Percentiles rank a stretch among this genome's conserved stretches.
phyloP scores from a whole-genome alignment of 2,797 vertebrate species.

The Schizopygopsis pylzovi region DNA sequence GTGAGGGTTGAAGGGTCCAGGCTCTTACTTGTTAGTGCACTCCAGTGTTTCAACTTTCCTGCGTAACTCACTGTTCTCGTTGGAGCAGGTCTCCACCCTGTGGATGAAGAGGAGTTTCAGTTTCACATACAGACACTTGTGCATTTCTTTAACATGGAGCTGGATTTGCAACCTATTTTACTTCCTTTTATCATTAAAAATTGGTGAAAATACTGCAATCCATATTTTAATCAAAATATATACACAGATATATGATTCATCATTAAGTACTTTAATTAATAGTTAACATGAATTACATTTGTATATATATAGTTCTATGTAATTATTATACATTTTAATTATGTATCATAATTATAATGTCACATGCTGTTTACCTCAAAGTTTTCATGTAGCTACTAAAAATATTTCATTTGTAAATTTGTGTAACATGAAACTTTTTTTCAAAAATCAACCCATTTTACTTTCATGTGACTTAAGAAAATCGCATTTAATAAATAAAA shows the following conservation, averaged over 20 bases:
- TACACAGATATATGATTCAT: background rate
- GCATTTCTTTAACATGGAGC: background rate
- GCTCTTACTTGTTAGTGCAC: conserved; percentile 90
- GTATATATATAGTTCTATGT: too few relatives aligned
- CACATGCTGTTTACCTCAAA: background rate
- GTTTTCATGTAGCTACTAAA: background rate
- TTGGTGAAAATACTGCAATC: too few relatives aligned
- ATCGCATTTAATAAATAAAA: background rate
- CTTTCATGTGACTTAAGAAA: background rate
- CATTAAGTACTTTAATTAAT: too few relatives aligned
- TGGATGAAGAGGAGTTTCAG: conserved; percentile 60
- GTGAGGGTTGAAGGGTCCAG: background rate
- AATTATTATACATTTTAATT: background rate
- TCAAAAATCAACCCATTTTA: background rate
- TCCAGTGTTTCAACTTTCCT: conserved; percentile 96
- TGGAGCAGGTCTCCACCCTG: conserved; percentile 97
- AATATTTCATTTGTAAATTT: background rate
- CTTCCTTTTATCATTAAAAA: too few relatives aligned
- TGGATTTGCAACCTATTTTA: background rate
- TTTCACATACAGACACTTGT: background rate
- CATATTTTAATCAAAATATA: too few relatives aligned
- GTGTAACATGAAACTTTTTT: background rate
- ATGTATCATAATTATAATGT: background rate
- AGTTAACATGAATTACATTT: too few relatives aligned
- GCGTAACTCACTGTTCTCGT: conserved; percentile 93